Base-by-base conservation (phyloP, 2,797 vertebrate genomes). In the Parauchenoglanis punctatus region DNA sequence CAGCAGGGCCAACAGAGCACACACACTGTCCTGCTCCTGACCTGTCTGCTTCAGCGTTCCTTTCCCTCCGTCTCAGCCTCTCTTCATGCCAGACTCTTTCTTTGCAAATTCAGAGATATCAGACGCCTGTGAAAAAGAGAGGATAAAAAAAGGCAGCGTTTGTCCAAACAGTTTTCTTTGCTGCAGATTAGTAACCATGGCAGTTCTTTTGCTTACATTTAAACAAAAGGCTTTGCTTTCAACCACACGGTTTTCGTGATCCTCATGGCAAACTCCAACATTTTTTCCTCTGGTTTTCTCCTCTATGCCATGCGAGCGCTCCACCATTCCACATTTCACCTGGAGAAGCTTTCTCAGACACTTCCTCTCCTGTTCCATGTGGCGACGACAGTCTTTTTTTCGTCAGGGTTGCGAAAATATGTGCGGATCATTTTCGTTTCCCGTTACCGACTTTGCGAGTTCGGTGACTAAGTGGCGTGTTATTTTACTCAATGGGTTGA, bases 21-120 rank as follows among this genome's bases (percentile, higher is more conserved):
- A 72, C 65, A 54, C 82, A 81, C 83, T 92, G 95, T 93, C 92
- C 93, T 68, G 52, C 85, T 89, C 89, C 84, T 95, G 94, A 94
- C 93, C 93, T 86, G 87, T 84, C 86, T 77, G 84, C 77, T 65
- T 70, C 65, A 35, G 81, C 72, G 59, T 65, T 84, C 49, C n/a
- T 68, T 85, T 31, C 75, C 13, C 75, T 80, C 68, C 44, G 56
- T 59, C 81, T 56, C n/a, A 49, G 49, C 59, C 44, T 56, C 12
- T 67, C 86, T 63, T 54, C 84, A 78, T 54, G 73, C 84, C 59
- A 78, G 52, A 28, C 59, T 63, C 61, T 23, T 59, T 61, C 83
- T 85, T 58, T 75, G 35, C 70, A 75, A 75, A 61, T 73, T 73
- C 83, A 75, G 56, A 85, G 70, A 46, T 87, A 63, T 46, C 86